Percentiles rank a stretch among this genome's conserved stretches.
These are phyloP conservation scores for Euplexia lucipara DNA, from an alignment of 2,888 invertebrate genomes.

Conservation along the genomic window DNA sequence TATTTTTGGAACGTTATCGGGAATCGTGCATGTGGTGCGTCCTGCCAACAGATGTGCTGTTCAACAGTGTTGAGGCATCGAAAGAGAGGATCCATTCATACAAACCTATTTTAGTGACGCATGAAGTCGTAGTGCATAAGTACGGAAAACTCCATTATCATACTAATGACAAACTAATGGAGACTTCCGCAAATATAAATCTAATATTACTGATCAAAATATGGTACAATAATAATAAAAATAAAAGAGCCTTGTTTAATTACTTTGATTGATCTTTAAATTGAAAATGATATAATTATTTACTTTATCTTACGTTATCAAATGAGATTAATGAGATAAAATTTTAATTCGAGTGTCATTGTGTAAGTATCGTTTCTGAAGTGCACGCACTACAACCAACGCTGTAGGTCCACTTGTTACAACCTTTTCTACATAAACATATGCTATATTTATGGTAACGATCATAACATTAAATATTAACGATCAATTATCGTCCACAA, in stretches of 20 bases:
- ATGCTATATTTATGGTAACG: constrained; percentile 43
- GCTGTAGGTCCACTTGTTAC: constrained; percentile 49
- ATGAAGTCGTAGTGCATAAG: constrained; percentile 55
- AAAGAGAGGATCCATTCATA: constrained; percentile 70
- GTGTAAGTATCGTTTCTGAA: constrained; percentile 19
- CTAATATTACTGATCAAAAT: too few species aligned
- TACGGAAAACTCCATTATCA: constrained; percentile 63
- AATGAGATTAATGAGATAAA: too few species aligned
- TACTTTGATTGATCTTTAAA: constrained; percentile 33
- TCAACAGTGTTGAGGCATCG: constrained; percentile 70
- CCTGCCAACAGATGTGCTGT: constrained; percentile 78
- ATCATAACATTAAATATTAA: constrained; percentile 66
- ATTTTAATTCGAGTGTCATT: constrained; percentile 14
- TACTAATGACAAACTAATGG: constrained; percentile 34
- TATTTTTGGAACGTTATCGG: constrained; percentile 84
- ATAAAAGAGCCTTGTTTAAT: constrained; percentile 55
- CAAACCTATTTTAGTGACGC: constrained; percentile 62
- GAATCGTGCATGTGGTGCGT: constrained; percentile 75
- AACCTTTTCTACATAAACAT: constrained; percentile 56
- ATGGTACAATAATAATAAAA: too few species aligned
- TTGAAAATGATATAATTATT: constrained; percentile 25
- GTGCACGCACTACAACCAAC: constrained; percentile 35
- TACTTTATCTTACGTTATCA: constrained; percentile 26
- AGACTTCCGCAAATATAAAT: too few species aligned
- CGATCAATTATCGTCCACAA: constrained; percentile 66